A percentile compares a stretch with the other conserved stretches of the same genome.
Evolutionary conservation across 2,113 vertebrate genomes (phyloP).

Genomic region (Gallinago jamesoni): DNA sequence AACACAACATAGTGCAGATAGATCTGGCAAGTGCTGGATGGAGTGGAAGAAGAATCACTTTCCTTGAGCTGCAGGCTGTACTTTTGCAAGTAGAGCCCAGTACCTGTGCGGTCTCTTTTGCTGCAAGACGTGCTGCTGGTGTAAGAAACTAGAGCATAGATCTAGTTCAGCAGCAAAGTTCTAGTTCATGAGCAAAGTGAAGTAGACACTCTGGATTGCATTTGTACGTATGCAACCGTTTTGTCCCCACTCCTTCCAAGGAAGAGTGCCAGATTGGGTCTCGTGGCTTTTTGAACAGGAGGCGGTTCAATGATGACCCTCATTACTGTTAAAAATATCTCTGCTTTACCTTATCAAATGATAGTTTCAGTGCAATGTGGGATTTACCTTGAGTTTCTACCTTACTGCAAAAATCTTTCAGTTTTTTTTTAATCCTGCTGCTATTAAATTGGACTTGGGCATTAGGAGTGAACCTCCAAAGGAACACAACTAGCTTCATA

Average conservation of each 20-base stretch:
- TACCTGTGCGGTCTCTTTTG: background rate
- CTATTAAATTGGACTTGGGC: background rate
- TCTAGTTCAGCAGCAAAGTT: too few species aligned
- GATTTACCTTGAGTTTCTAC: background rate
- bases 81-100: background rate
- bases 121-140: background rate
- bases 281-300: background rate
- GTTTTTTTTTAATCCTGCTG: background rate
- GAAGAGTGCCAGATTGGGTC: background rate
- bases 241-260: background rate
- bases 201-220: background rate
- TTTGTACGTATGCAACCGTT: rapidly evolving
- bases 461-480: background rate
- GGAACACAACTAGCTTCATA: background rate
- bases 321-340: background rate
- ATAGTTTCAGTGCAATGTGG: background rate
- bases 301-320: background rate
- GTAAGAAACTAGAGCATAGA: too few species aligned
- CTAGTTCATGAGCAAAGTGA: background rate
- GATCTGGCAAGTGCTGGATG: background rate
- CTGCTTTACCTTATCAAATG: background rate
- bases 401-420: background rate
- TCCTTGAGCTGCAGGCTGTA: background rate
- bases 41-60: background rate
- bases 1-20: background rate